Percentiles rank a stretch among this genome's conserved stretches.
phyloP scores from a whole-genome alignment of 2,888 invertebrate species.

The Mimumesa dahlbomi region DNA sequence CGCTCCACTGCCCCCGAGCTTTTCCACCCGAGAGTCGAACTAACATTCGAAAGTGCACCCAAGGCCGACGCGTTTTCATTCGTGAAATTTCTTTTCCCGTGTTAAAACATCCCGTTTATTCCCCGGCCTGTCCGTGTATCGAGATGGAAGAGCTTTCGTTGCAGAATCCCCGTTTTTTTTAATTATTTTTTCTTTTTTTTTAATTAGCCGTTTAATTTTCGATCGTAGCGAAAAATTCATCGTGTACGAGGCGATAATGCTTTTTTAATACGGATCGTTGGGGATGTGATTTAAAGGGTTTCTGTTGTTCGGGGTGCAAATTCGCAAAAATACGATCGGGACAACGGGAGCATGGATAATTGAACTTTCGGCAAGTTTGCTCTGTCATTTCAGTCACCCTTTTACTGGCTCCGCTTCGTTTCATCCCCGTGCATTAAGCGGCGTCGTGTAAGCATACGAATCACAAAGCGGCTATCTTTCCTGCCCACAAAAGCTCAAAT shows the following conservation, averaged over 20 bases:
- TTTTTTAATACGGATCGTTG: no score
- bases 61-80: conserved; percentile 10
- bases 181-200: neutral
- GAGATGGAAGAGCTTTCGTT: neutral
- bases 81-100: conserved; percentile 20
- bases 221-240: no score
- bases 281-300: no score
- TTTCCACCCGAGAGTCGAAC: conserved; percentile 58
- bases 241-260: no score
- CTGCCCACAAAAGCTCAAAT: conserved; percentile 53
- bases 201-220: no score
- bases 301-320: no score
- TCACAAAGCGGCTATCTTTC: conserved; percentile 57
- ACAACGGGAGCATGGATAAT: conserved; percentile 17
- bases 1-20: conserved; percentile 58
- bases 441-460: conserved; percentile 16
- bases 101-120: neutral
- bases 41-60: conserved; percentile 41
- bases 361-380: conserved; percentile 14
- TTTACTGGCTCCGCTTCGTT: neutral
- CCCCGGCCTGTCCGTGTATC: neutral
- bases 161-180: neutral
- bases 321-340: neutral
- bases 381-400: conserved; percentile 9
- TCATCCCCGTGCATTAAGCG: conserved; percentile 1